phyloP scores from a whole-genome alignment of 2,113 vertebrate genomes.

The Bubo blakistoni region DNA sequence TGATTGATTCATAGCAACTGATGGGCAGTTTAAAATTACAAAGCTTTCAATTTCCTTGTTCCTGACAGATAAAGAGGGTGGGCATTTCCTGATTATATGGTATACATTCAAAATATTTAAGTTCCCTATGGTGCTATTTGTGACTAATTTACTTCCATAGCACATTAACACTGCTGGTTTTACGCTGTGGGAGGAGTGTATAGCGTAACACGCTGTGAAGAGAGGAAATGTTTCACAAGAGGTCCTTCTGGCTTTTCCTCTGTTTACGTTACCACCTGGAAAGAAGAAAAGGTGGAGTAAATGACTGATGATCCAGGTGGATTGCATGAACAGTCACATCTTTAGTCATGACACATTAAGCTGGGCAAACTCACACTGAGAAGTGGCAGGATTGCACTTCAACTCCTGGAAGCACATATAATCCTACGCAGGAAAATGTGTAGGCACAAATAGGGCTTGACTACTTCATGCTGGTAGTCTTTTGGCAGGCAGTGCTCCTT shows the following conservation, averaged over 20 bases:
- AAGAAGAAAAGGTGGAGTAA: slow-evolving; percentile 66
- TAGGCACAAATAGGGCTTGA: neutral
- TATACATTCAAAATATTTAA: slow-evolving; percentile 23
- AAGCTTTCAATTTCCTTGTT: slow-evolving; percentile 31
- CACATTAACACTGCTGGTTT: slow-evolving; percentile 22
- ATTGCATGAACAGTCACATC: slow-evolving; percentile 13
- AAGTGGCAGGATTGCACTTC: neutral
- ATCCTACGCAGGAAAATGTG: neutral
- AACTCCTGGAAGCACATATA: neutral
- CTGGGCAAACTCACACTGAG: neutral
- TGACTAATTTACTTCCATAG: slow-evolving; percentile 45
- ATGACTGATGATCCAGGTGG: slow-evolving; percentile 3
- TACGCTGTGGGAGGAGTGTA: slow-evolving; percentile 18
- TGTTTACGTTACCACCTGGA: slow-evolving; percentile 82
- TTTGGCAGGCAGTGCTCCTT: neutral
- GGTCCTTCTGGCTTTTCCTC: slow-evolving; percentile 72
- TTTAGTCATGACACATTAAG: slow-evolving; percentile 26
- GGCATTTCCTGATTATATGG: slow-evolving; percentile 46
- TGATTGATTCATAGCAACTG: slow-evolving; percentile 23
- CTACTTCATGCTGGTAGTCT: no score
- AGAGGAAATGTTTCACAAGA: slow-evolving; percentile 75
- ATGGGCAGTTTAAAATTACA: slow-evolving; percentile 27
- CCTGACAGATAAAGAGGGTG: slow-evolving; percentile 27
- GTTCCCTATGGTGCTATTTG: slow-evolving; percentile 40
- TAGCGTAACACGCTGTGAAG: slow-evolving; percentile 64